phyloP scores from a whole-genome alignment of 92 coral and sea anemone genomes.

The Actinostola sp. region DNA sequence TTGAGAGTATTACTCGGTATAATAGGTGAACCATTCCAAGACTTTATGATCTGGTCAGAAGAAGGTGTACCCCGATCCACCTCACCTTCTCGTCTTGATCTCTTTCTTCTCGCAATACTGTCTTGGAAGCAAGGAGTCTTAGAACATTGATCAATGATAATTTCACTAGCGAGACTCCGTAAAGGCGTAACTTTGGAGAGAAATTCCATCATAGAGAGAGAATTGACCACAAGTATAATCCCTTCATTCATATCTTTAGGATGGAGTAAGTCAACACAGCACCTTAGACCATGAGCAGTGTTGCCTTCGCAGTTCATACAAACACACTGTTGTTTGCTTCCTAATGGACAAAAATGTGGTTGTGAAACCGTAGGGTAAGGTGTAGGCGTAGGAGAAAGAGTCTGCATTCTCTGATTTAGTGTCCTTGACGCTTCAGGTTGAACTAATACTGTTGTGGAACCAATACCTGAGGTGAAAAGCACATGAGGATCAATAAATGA shows the following conservation, averaged over 20 bases:
- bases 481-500: slow-evolving; percentile 19
- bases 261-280: slow-evolving; percentile 62
- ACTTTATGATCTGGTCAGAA: slow-evolving; percentile 31
- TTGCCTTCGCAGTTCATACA: slow-evolving; percentile 76
- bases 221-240: slow-evolving; percentile 13
- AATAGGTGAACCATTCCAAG: slow-evolving; percentile 31
- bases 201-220: slow-evolving; percentile 37
- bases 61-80: slow-evolving; percentile 5
- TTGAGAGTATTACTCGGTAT: slow-evolving; percentile 22
- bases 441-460: slow-evolving; percentile 11
- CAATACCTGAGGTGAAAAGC: slow-evolving; percentile 21
- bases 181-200: slow-evolving; percentile 12
- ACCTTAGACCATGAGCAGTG: slow-evolving; percentile 23
- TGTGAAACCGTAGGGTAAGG: slow-evolving; percentile 13
- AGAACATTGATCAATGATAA: slow-evolving; percentile 40
- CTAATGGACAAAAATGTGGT: slow-evolving; percentile 22
- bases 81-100: slow-evolving; percentile 21
- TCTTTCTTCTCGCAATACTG: background rate
- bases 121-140: slow-evolving; percentile 34
- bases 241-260: slow-evolving; percentile 30
- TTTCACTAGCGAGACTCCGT: slow-evolving; percentile 21
- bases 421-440: slow-evolving; percentile 18
- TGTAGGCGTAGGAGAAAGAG: slow-evolving; percentile 23
- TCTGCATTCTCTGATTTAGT: slow-evolving; percentile 13
- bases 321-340: slow-evolving; percentile 43